Evolutionary conservation across 1,140 invertebrate species (phyloP).

Genomic region (Parapsyche elsis): DNA sequence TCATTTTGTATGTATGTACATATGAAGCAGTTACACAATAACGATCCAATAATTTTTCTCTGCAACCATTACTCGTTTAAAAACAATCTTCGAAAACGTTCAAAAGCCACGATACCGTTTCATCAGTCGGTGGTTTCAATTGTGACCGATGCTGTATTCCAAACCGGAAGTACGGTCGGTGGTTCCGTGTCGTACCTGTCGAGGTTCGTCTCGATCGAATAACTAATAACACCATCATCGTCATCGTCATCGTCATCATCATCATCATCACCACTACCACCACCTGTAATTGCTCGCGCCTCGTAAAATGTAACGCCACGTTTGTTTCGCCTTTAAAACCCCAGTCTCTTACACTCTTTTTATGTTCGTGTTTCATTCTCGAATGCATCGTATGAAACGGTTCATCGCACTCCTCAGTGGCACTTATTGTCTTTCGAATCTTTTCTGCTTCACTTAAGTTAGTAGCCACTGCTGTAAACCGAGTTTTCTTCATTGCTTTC

Average conservation of each 20-base stretch:
- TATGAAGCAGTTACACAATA: too few relatives aligned
- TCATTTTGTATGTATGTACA: too few relatives aligned
- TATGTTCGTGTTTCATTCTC: neutral
- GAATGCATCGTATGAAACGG: neutral
- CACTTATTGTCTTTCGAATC: too few relatives aligned
- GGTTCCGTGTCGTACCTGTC: conserved; percentile 12
- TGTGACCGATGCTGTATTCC: neutral
- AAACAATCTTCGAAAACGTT: too few relatives aligned
- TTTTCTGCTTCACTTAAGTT: too few relatives aligned
- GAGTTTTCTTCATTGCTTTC: too few relatives aligned
- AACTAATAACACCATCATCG: neutral
- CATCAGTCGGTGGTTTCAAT: conserved; percentile 14
- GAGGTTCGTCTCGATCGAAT: neutral
- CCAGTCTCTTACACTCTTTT: too few relatives aligned
- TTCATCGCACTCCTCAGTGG: neutral
- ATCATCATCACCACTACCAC: too few relatives aligned
- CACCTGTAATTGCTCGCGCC: conserved; percentile 10
- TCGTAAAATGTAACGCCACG: neutral
- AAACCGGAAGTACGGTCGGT: conserved; percentile 30
- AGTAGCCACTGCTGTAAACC: too few relatives aligned
- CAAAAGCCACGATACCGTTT: neutral
- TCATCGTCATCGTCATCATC: neutral
- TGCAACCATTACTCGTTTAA: too few relatives aligned
- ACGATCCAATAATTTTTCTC: too few relatives aligned
- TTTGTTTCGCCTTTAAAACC: neutral